These are phyloP conservation scores for Hipposideros armiger DNA, from an alignment of 2,113 vertebrate species.

Conservation along the genomic window DNA sequence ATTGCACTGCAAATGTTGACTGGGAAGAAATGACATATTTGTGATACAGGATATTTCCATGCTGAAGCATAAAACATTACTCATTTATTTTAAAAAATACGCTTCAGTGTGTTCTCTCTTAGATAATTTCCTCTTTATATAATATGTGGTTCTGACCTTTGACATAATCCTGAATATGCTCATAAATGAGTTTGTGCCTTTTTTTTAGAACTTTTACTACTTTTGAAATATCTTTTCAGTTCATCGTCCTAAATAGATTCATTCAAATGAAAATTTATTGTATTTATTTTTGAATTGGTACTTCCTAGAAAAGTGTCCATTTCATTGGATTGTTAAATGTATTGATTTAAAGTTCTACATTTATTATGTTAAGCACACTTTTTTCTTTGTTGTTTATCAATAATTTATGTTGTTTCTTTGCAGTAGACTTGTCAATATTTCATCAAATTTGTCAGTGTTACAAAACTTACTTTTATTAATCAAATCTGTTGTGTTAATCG, in stretches of 20 bases:
- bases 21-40: neutral
- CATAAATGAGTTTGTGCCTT: neutral
- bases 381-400: slow-evolving; percentile 7
- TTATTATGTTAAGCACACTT: neutral
- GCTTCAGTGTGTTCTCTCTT: neutral
- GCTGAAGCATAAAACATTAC: neutral
- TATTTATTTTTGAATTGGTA: neutral
- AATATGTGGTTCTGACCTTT: neutral
- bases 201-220: neutral
- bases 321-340: neutral
- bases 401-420: neutral
- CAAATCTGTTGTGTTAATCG: neutral
- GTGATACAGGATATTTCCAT: neutral
- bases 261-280: neutral
- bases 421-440: neutral
- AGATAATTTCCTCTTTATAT: neutral
- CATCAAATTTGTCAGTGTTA: neutral
- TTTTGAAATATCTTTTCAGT: neutral
- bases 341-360: neutral
- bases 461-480: neutral
- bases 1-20: neutral
- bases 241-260: neutral
- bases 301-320: neutral
- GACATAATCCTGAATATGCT: neutral
- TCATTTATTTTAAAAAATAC: neutral